A percentile compares a stretch with the other conserved stretches of the same genome.
Evolutionary conservation across 2,797 vertebrate species (phyloP).

Genomic region (Pristis pectinata): DNA sequence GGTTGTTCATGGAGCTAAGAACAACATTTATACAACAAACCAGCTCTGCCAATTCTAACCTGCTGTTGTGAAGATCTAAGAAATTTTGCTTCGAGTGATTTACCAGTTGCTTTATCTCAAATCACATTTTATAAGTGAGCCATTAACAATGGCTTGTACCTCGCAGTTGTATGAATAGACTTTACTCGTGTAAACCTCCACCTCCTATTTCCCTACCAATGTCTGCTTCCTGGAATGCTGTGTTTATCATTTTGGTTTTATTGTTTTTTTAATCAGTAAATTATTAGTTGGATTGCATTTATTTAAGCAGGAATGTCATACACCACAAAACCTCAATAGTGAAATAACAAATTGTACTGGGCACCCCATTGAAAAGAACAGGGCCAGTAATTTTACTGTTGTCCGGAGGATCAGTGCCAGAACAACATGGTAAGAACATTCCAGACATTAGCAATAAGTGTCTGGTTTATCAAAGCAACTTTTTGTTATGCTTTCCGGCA

Average conservation of each 20-base stretch:
- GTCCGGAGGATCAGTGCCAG: neutral
- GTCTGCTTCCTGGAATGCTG: neutral
- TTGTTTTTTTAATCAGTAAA: neutral
- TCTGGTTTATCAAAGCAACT: constrained; percentile 27
- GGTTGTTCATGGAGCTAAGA: neutral
- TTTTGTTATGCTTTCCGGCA: neutral
- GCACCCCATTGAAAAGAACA: neutral
- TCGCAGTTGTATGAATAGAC: neutral
- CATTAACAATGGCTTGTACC: constrained; percentile 9
- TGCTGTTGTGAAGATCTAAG: neutral
- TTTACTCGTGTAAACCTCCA: neutral
- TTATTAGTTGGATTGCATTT: neutral
- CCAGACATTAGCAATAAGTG: constrained; percentile 33
- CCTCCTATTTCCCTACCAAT: neutral
- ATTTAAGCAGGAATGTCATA: neutral
- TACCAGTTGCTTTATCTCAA: neutral
- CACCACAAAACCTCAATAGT: neutral
- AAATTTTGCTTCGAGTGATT: neutral
- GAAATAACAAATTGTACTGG: constrained; percentile 16
- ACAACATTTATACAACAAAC: neutral
- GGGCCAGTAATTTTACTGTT: neutral
- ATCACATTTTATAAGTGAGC: neutral
- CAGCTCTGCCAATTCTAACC: neutral
- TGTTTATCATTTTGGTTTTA: constrained; percentile 19
- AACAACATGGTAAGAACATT: constrained; percentile 15